These are phyloP conservation scores for Nematolebias whitei DNA, from an alignment of 2,113 vertebrate species.

Conservation along the genomic window DNA sequence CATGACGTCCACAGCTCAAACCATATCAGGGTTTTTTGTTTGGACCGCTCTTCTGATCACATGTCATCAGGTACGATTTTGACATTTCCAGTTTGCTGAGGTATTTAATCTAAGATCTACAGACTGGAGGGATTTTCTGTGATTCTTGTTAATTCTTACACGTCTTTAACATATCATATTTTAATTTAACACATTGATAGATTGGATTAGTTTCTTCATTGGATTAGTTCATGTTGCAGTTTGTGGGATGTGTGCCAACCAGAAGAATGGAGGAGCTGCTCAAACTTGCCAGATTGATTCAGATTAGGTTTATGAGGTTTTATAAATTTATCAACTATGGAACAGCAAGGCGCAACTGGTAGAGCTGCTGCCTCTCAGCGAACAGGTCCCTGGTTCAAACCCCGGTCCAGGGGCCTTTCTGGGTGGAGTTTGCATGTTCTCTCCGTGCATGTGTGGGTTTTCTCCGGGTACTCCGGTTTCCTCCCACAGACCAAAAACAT, in stretches of 20 bases:
- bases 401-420: too few relatives aligned
- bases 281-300: neutral
- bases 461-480: too few relatives aligned
- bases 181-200: too few relatives aligned
- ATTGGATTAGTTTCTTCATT: too few relatives aligned
- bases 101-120: neutral
- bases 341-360: too few relatives aligned
- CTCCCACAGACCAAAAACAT: too few relatives aligned
- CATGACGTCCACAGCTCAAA: constrained; percentile 92
- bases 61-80: constrained; percentile 89
- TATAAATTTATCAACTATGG: neutral
- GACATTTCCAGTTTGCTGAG: neutral
- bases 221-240: neutral
- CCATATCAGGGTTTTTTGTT: constrained; percentile 93
- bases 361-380: too few relatives aligned
- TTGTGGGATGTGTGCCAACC: neutral
- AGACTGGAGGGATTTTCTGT: neutral
- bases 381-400: too few relatives aligned
- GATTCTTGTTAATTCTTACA: neutral
- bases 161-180: too few relatives aligned
- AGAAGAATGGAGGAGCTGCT: neutral
- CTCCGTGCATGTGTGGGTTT: too few relatives aligned
- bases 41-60: constrained; percentile 96
- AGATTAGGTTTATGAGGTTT: neutral
- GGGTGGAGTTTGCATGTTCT: too few relatives aligned